Percentiles rank a stretch among this genome's conserved stretches.
These are phyloP conservation scores for Ahaetulla prasina DNA, from an alignment of 2,113 vertebrate species.

Conservation along the genomic window DNA sequence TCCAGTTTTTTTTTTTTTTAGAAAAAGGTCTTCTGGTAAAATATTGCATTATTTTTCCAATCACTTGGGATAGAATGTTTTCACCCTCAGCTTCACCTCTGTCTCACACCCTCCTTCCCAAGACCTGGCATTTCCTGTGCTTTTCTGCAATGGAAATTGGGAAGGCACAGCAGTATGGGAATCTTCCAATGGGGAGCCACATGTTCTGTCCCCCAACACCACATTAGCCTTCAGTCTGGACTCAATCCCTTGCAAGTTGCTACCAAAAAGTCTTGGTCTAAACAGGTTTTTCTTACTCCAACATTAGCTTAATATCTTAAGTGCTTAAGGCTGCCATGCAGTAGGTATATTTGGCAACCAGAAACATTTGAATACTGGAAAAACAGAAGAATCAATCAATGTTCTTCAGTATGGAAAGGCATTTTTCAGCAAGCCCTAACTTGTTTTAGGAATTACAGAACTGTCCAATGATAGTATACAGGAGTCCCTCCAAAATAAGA, in stretches of 20 bases:
- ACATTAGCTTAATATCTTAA: background rate
- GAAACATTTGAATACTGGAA: background rate
- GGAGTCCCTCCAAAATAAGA: background rate
- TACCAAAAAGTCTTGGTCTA: background rate
- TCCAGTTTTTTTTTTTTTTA: background rate
- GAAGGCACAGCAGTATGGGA: background rate
- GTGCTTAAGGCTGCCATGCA: background rate
- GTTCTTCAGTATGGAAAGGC: background rate
- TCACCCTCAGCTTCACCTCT: background rate
- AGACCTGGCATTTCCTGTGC: background rate
- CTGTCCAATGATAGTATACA: background rate
- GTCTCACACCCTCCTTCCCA: background rate
- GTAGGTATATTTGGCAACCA: background rate
- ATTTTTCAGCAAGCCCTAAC: background rate
- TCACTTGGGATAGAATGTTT: background rate
- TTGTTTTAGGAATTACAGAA: background rate
- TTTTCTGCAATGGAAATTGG: background rate
- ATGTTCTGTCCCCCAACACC: too few species aligned
- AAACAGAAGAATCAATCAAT: background rate
- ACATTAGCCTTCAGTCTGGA: background rate
- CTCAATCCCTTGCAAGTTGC: background rate
- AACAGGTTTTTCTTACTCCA: background rate
- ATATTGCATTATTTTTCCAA: background rate
- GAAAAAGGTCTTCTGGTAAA: background rate
- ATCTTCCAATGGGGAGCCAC: background rate